Evolutionary conservation across 2,113 vertebrate species (phyloP).

Genomic region (Pelvicachromis taeniatus): DNA sequence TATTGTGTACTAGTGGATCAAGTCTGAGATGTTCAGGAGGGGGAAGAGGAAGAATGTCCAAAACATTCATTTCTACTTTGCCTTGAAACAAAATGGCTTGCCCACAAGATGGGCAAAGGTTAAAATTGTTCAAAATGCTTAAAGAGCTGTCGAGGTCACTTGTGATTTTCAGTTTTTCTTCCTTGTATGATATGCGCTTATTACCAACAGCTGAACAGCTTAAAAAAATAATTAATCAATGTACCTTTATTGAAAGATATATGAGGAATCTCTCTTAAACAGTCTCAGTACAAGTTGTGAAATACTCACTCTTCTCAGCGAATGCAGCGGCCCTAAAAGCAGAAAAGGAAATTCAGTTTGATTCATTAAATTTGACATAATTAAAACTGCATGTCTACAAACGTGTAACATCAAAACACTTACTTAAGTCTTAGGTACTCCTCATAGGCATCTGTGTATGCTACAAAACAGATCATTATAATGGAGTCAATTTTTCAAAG

Average conservation of each 20-base stretch:
- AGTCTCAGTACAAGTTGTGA: neutral
- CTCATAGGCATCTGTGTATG: conserved; percentile 86
- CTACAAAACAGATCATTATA: conserved; percentile 62
- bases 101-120: neutral
- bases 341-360: neutral
- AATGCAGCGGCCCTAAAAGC: conserved; percentile 87
- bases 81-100: neutral
- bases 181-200: neutral
- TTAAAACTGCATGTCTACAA: neutral
- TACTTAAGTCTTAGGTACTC: conserved; percentile 96
- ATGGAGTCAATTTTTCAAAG: neutral
- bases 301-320: conserved; percentile 95
- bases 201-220: neutral
- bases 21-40: neutral
- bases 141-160: neutral
- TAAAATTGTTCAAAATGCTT: neutral
- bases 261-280: neutral
- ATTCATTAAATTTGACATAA: neutral
- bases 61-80: neutral
- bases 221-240: neutral
- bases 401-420: conserved; percentile 20
- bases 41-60: neutral
- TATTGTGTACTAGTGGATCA: neutral
- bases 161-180: neutral
- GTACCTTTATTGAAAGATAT: neutral